A percentile compares a stretch with the other conserved stretches of the same genome.
Conservation (phyloP, 2,113 vertebrate species). For the Leptobrachium ailaonicum region DNA sequence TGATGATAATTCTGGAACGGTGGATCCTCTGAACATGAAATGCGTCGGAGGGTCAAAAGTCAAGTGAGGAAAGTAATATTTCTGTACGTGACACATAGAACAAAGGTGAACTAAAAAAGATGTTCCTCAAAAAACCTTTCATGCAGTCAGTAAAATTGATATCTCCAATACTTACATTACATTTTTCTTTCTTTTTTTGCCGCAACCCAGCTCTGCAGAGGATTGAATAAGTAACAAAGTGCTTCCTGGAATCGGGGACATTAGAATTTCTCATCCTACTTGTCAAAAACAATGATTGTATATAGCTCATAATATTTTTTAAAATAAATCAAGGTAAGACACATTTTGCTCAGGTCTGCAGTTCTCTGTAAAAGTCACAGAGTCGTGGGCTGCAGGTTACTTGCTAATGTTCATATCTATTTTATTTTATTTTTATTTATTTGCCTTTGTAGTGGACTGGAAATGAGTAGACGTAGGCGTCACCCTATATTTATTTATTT, state of each 20-base stretch:
- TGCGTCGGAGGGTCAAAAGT: background rate
- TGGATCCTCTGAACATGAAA: background rate
- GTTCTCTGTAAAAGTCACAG: background rate
- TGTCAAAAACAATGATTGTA: constrained; percentile 41
- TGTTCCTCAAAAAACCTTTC: constrained; percentile 19
- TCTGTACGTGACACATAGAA: background rate
- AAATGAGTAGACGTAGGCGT: too few relatives aligned
- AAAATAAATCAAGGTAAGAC: constrained; percentile 26
- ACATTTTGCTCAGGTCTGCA: constrained; percentile 4
- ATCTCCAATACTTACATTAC: background rate
- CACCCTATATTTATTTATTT: too few relatives aligned
- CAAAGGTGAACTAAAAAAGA: background rate
- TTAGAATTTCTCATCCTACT: constrained; percentile 17
- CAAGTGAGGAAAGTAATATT: background rate
- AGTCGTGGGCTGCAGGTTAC: constrained; percentile 3
- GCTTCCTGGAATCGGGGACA: constrained; percentile 31
- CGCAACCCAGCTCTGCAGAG: background rate
- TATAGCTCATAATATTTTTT: constrained; percentile 32
- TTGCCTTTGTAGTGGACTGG: too few relatives aligned
- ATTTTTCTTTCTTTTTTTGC: background rate
- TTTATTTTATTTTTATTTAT: too few relatives aligned
- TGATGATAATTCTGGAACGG: constrained; percentile 7
- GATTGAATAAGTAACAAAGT: constrained; percentile 30
- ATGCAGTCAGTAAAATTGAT: background rate
- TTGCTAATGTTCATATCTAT: background rate